Percentiles rank a stretch among this genome's conserved stretches.
phyloP scores from a whole-genome alignment of 2,797 vertebrate species.

The Gastrophryne carolinensis region DNA sequence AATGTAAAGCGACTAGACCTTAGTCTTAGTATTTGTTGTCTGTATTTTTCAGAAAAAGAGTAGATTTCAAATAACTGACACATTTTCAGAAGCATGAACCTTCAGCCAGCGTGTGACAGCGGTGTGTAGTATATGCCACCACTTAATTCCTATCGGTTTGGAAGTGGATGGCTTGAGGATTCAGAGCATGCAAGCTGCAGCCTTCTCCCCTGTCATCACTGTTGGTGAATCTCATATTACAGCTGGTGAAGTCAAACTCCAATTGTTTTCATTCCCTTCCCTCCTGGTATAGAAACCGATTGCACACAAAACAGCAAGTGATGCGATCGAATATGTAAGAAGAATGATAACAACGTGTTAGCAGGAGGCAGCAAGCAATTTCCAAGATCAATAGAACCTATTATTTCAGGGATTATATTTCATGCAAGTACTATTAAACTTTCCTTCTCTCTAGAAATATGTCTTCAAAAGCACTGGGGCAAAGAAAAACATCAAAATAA shows the following conservation, averaged over 20 bases:
- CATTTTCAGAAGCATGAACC: constrained; percentile 65
- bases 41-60: constrained; percentile 6
- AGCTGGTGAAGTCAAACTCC: constrained; percentile 77
- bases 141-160: constrained; percentile 70
- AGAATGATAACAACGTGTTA: constrained; percentile 37
- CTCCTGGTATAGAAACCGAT: constrained; percentile 62
- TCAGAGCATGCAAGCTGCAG: constrained; percentile 68
- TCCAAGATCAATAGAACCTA: constrained; percentile 47
- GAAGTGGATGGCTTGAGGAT: constrained; percentile 73
- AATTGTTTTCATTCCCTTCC: constrained; percentile 69
- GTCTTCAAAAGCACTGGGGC: constrained; percentile 24
- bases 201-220: constrained; percentile 71
- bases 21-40: constrained; percentile 17
- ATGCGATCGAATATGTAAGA: constrained; percentile 25
- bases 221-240: constrained; percentile 75
- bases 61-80: neutral
- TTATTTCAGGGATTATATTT: constrained; percentile 21
- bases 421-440: constrained; percentile 43
- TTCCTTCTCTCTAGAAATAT: constrained; percentile 33
- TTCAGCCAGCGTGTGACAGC: constrained; percentile 73
- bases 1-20: neutral
- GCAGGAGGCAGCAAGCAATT: constrained; percentile 47
- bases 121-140: constrained; percentile 70
- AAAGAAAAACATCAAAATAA: constrained; percentile 21
- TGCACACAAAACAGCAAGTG: constrained; percentile 2